phyloP scores from a whole-genome alignment of 2,797 vertebrate species.

The Catamblyrhynchus diadema region DNA sequence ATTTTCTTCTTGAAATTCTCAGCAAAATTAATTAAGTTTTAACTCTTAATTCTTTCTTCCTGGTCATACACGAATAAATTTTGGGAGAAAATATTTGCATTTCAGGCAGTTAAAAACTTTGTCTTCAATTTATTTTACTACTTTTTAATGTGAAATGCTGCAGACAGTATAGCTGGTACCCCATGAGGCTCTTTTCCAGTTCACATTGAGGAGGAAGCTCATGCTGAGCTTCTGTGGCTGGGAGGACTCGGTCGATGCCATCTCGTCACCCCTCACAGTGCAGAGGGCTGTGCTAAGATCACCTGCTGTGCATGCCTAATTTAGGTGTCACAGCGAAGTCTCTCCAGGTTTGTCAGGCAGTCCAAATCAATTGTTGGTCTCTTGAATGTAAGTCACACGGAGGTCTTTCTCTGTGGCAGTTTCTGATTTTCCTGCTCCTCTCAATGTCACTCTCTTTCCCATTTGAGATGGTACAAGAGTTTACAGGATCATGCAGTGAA shows the following conservation, averaged over 20 bases:
- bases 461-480: background rate
- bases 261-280: background rate
- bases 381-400: background rate
- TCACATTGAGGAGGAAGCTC: background rate
- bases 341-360: background rate
- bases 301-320: slow-evolving; percentile 10
- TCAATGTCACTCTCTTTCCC: background rate
- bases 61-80: background rate
- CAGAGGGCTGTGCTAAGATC: background rate
- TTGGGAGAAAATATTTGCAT: background rate
- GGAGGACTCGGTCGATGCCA: background rate
- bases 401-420: background rate
- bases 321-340: background rate
- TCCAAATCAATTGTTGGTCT: background rate
- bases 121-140: background rate
- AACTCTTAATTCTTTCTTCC: background rate
- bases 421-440: background rate
- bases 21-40: background rate
- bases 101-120: background rate
- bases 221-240: background rate
- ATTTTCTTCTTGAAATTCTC: background rate
- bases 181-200: background rate
- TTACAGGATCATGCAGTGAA: background rate
- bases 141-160: background rate
- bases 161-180: background rate